Evolutionary conservation across 1,140 invertebrate species (phyloP).

Genomic region (Pemphigus obesinymphae): DNA sequence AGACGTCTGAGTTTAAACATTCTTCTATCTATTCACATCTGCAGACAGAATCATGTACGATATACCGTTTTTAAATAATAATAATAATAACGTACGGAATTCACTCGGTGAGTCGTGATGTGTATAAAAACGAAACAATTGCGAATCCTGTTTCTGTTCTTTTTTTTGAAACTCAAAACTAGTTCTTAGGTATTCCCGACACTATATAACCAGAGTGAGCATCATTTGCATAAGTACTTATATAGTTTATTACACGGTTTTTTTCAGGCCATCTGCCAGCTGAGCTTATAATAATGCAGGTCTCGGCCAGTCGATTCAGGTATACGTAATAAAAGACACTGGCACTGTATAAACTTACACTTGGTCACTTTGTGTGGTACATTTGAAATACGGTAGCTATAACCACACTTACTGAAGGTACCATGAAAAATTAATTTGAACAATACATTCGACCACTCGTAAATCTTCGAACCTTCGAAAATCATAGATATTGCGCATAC

Average conservation of each 20-base stretch:
- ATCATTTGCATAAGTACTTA: slow-evolving; percentile 1
- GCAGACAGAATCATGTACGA: slow-evolving; percentile 8
- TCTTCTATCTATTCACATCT: background rate
- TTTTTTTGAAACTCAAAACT: slow-evolving; percentile 18
- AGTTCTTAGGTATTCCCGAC: slow-evolving; percentile 23
- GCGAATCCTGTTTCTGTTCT: slow-evolving; percentile 27
- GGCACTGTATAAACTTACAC: background rate
- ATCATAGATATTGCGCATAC: too few relatives aligned
- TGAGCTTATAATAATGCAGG: background rate
- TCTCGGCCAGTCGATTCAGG: background rate
- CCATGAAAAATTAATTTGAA: background rate
- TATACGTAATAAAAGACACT: background rate
- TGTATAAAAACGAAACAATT: slow-evolving; percentile 16
- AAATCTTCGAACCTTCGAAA: too few relatives aligned
- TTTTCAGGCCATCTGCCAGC: slow-evolving; percentile 14
- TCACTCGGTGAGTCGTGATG: background rate
- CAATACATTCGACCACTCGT: too few relatives aligned
- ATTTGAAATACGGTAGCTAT: background rate
- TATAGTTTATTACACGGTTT: slow-evolving; percentile 22
- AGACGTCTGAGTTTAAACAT: background rate
- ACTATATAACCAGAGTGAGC: background rate
- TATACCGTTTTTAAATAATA: background rate
- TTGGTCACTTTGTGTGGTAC: background rate
- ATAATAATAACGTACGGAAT: slow-evolving; percentile 11
- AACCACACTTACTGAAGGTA: background rate